Percentiles rank a stretch among this genome's conserved stretches.
Evolutionary conservation across 2,888 invertebrate species (phyloP).

Genomic region (Kryphioiulus occultus): DNA sequence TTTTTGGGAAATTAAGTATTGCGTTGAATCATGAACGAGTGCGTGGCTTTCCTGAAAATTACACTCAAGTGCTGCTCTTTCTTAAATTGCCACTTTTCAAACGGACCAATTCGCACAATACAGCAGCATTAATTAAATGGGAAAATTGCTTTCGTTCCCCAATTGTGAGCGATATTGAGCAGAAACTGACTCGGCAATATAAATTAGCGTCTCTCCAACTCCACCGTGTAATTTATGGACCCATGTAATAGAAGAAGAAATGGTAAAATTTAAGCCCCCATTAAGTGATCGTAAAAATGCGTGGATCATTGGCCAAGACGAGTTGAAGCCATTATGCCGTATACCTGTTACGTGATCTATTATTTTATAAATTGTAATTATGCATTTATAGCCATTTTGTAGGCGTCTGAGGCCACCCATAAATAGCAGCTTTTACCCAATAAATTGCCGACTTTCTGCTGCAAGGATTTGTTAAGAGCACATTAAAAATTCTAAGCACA

Average conservation of each 20-base stretch:
- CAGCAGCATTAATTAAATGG: not conserved
- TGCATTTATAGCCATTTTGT: constrained; percentile 26
- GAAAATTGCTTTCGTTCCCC: not conserved
- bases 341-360: constrained; percentile 35
- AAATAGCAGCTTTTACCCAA: not conserved
- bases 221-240: not conserved
- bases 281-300: constrained; percentile 10
- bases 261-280: constrained; percentile 10
- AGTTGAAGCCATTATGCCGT: not conserved
- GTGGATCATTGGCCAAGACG: not conserved
- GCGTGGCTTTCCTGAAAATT: no score
- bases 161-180: not conserved
- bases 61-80: no score
- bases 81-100: not conserved
- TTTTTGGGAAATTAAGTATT: no score
- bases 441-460: not conserved
- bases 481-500: constrained; percentile 35
- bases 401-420: constrained; percentile 25
- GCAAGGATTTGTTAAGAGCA: constrained; percentile 31
- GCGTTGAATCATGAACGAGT: no score
- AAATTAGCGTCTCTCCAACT: not conserved
- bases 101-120: not conserved
- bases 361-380: constrained; percentile 31
- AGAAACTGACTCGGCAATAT: not conserved
- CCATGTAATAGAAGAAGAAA: not conserved